These are phyloP conservation scores for Erinaceus europaeus DNA, from an alignment of 2,113 vertebrate species.

Conservation along the genomic window DNA sequence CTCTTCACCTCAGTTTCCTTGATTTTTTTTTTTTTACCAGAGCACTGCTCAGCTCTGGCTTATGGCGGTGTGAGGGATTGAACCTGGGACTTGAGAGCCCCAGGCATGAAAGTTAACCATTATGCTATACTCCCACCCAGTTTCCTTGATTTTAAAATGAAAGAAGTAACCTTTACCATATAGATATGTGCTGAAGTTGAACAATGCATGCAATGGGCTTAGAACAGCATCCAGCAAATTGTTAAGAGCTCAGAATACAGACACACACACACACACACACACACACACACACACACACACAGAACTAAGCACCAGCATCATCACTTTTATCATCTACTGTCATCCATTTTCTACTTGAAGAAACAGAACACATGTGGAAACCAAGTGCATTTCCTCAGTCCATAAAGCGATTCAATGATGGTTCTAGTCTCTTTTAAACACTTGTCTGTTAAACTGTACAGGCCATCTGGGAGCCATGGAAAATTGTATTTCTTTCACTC, in stretches of 20 bases:
- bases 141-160: no score
- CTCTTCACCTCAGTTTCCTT: no score
- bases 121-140: no score
- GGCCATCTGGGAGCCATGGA: slow-evolving; percentile 18
- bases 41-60: no score
- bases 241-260: no score
- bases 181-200: background rate
- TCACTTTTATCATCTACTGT: background rate
- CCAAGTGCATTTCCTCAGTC: slow-evolving; percentile 9
- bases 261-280: no score
- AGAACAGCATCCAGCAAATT: slow-evolving; percentile 27
- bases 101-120: no score
- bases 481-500: slow-evolving; percentile 46
- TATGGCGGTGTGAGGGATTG: no score
- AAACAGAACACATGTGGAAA: slow-evolving; percentile 2
- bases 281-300: no score
- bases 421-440: slow-evolving; percentile 37
- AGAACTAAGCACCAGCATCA: slow-evolving; percentile 17
- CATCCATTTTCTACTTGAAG: slow-evolving; percentile 12
- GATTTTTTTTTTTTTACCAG: no score
- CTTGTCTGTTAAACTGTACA: slow-evolving; percentile 28
- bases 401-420: slow-evolving; percentile 45
- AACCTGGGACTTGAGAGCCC: no score
- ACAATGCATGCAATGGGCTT: slow-evolving; percentile 9
- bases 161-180: slow-evolving; percentile 17